These are phyloP conservation scores for Nomada ferruginata DNA, from an alignment of 2,888 invertebrate species.

Conservation along the genomic window DNA sequence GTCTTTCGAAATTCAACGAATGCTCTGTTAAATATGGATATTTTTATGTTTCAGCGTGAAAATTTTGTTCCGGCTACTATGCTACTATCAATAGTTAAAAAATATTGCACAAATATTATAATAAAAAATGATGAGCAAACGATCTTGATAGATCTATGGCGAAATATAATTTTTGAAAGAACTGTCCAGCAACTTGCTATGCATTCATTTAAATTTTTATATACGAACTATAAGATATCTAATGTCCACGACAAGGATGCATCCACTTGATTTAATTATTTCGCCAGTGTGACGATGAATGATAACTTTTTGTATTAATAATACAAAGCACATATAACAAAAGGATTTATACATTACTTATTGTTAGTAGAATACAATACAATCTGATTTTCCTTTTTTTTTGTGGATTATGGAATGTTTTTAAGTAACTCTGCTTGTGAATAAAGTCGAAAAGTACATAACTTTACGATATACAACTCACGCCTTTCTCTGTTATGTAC, in stretches of 20 bases:
- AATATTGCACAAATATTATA: slow-evolving; percentile 13
- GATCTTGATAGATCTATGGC: slow-evolving; percentile 5
- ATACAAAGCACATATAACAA: background rate
- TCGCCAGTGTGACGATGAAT: background rate
- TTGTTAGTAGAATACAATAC: background rate
- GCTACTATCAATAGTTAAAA: background rate
- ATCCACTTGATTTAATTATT: background rate
- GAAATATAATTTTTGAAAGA: slow-evolving; percentile 13
- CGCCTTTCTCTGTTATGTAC: background rate
- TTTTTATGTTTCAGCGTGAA: background rate
- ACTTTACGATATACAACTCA: slow-evolving; percentile 10
- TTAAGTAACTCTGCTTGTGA: slow-evolving; percentile 13
- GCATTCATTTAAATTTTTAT: slow-evolving; percentile 12
- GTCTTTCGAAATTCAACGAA: slow-evolving; percentile 1
- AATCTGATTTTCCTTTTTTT: background rate
- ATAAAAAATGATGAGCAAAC: slow-evolving; percentile 26
- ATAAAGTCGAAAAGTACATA: slow-evolving; percentile 16
- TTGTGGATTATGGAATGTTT: slow-evolving; percentile 30
- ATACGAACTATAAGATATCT: background rate
- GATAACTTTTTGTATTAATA: background rate
- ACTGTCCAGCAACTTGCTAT: background rate
- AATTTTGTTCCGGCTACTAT: slow-evolving; percentile 6
- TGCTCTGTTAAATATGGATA: slow-evolving; percentile 3
- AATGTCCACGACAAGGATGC: slow-evolving; percentile 1
- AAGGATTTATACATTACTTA: slow-evolving; percentile 13